phyloP scores from a whole-genome alignment of 2,888 invertebrate species.

The Tupiocoris notatus region DNA sequence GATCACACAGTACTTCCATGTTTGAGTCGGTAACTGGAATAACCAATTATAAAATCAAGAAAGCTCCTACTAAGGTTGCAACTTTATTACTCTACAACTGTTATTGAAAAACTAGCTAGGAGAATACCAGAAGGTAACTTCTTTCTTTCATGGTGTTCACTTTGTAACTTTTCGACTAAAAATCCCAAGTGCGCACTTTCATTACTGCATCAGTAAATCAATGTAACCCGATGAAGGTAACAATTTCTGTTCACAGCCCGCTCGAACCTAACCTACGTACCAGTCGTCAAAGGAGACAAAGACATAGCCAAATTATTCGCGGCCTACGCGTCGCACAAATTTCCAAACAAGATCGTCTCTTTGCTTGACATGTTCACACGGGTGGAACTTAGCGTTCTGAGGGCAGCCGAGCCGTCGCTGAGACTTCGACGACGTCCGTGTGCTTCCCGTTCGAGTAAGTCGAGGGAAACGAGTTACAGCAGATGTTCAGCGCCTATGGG shows the following conservation, averaged over 20 bases:
- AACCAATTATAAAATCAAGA: no score
- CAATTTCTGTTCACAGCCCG: conserved; percentile 59
- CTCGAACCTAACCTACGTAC: conserved; percentile 60
- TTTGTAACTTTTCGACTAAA: no score
- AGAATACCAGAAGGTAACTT: conserved; percentile 30
- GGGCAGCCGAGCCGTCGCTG: conserved; percentile 78
- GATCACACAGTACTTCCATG: no score
- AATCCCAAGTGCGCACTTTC: no score
- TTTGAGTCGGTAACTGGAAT: no score
- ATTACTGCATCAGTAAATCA: neutral
- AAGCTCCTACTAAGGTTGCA: no score
- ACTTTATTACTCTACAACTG: no score
- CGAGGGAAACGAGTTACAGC: conserved; percentile 25
- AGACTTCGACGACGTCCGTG: conserved; percentile 57
- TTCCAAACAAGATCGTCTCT: conserved; percentile 43
- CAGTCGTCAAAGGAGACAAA: conserved; percentile 64
- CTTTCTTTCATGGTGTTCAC: no score
- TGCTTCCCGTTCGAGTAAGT: conserved; percentile 2
- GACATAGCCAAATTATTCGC: conserved; percentile 60
- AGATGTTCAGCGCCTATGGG: conserved; percentile 44
- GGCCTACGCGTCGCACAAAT: conserved; percentile 1
- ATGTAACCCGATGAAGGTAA: neutral
- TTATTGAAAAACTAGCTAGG: no score
- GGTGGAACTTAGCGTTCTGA: conserved; percentile 67
- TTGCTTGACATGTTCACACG: conserved; percentile 63